A percentile compares a stretch with the other conserved stretches of the same genome.
These are phyloP conservation scores for Cryptophagus acutangulus DNA, from an alignment of 2,888 invertebrate species.

Conservation along the genomic window DNA sequence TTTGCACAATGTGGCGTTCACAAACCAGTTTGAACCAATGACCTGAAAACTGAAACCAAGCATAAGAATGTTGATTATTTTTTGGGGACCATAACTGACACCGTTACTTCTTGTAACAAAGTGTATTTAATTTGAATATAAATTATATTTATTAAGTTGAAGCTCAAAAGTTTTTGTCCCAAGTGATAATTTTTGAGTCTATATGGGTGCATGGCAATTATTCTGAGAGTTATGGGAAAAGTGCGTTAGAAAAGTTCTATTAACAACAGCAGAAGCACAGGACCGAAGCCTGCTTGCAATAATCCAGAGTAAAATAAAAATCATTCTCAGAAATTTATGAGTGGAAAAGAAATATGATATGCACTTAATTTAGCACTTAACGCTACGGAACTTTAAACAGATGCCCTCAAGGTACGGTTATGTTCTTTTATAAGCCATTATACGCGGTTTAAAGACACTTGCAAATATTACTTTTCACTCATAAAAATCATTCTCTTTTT, in stretches of 20 bases:
- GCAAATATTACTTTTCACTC: slow-evolving; percentile 15
- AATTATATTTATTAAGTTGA: too few relatives aligned
- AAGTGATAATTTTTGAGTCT: slow-evolving; percentile 16
- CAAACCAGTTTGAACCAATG: too few relatives aligned
- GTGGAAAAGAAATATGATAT: slow-evolving; percentile 26
- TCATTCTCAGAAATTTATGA: slow-evolving; percentile 28
- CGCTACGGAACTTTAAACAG: slow-evolving; percentile 26
- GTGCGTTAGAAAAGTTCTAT: slow-evolving; percentile 43
- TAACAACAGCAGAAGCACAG: slow-evolving; percentile 38
- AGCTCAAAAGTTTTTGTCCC: slow-evolving; percentile 10
- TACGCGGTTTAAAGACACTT: slow-evolving; percentile 18
- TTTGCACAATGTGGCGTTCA: too few relatives aligned
- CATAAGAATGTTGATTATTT: too few relatives aligned
- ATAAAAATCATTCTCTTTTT: too few relatives aligned
- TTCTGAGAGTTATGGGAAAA: slow-evolving; percentile 33
- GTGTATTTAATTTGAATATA: too few relatives aligned
- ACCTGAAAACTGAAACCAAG: too few relatives aligned
- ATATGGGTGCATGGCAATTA: slow-evolving; percentile 18
- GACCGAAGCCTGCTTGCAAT: slow-evolving; percentile 37
- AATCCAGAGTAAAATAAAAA: slow-evolving; percentile 34
- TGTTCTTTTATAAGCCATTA: slow-evolving; percentile 22
- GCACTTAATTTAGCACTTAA: slow-evolving; percentile 29
- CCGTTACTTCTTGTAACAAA: too few relatives aligned
- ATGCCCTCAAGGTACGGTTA: slow-evolving; percentile 23
- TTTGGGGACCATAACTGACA: too few relatives aligned